Conservation (phyloP, 1,140 invertebrate genomes). For the Bombus polaris region DNA sequence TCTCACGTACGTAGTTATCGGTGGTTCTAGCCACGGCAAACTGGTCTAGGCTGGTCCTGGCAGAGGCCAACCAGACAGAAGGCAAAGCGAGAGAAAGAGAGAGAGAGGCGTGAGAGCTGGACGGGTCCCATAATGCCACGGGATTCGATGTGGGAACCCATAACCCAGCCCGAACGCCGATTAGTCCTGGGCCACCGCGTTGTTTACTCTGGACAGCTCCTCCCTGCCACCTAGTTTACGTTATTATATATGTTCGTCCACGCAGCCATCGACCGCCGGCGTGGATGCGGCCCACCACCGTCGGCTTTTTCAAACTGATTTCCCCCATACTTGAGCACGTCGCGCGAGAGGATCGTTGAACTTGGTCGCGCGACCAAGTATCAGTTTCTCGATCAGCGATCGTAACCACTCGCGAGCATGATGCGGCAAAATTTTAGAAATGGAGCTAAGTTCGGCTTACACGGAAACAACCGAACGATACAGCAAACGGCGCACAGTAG, state of each 20-base stretch:
- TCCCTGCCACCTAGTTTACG: constrained; percentile 72
- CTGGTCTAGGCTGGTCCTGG: constrained; percentile 56
- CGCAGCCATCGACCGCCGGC: constrained; percentile 63
- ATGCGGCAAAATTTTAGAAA: background rate
- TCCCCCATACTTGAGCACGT: background rate
- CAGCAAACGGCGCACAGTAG: background rate
- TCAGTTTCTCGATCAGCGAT: background rate
- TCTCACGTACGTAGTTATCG: constrained; percentile 64
- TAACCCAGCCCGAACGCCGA: constrained; percentile 67
- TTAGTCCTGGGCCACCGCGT: constrained; percentile 70
- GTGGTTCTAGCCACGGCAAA: constrained; percentile 49
- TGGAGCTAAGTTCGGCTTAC: background rate
- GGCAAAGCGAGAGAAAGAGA: constrained; percentile 51
- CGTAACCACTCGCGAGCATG: background rate
- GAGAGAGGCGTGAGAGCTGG: constrained; percentile 64
- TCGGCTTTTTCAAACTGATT: constrained; percentile 53
- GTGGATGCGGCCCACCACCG: constrained; percentile 62
- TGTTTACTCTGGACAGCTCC: constrained; percentile 70
- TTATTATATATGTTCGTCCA: constrained; percentile 71
- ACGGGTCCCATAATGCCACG: constrained; percentile 67
- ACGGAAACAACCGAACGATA: background rate
- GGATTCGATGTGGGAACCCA: constrained; percentile 71
- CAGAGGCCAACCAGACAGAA: constrained; percentile 10
- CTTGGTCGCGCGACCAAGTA: background rate
- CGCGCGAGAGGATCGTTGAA: constrained; percentile 15